Evolutionary conservation across 2,797 vertebrate genomes (phyloP).

Genomic region (Acrocephalus scirpaceus): DNA sequence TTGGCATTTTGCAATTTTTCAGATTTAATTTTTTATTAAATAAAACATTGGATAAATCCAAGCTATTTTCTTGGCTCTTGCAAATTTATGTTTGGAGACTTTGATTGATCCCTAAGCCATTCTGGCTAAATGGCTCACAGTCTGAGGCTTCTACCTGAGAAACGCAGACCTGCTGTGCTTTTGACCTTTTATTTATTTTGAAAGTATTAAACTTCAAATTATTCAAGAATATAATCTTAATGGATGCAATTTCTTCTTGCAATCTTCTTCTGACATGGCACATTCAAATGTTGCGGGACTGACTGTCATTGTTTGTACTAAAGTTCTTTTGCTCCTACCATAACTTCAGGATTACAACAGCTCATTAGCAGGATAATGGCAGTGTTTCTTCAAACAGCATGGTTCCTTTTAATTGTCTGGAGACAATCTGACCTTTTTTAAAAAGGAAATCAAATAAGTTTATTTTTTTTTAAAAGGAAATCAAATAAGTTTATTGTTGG

Average conservation of each 20-base stretch:
- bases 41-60: neutral
- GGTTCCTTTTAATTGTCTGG: slow-evolving; percentile 12
- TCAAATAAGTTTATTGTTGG: slow-evolving; percentile 19
- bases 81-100: neutral
- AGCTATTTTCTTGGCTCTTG: neutral
- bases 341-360: neutral
- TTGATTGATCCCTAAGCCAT: neutral
- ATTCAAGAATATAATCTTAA: neutral
- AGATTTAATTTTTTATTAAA: neutral
- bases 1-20: neutral
- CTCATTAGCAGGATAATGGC: slow-evolving; percentile 17
- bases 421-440: neutral
- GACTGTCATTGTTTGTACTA: neutral
- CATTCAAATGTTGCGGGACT: neutral
- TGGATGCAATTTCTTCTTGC: neutral
- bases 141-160: neutral
- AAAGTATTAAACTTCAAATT: neutral
- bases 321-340: slow-evolving; percentile 1
- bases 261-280: neutral
- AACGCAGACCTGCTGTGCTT: neutral
- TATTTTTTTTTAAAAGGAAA: slow-evolving; percentile 15
- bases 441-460: neutral
- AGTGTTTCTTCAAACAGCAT: neutral
- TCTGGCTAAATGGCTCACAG: neutral
- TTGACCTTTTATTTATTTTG: neutral